A percentile compares a stretch with the other conserved stretches of the same genome.
Conservation (phyloP, 2,113 vertebrate genomes). For the Ranitomeya variabilis region DNA sequence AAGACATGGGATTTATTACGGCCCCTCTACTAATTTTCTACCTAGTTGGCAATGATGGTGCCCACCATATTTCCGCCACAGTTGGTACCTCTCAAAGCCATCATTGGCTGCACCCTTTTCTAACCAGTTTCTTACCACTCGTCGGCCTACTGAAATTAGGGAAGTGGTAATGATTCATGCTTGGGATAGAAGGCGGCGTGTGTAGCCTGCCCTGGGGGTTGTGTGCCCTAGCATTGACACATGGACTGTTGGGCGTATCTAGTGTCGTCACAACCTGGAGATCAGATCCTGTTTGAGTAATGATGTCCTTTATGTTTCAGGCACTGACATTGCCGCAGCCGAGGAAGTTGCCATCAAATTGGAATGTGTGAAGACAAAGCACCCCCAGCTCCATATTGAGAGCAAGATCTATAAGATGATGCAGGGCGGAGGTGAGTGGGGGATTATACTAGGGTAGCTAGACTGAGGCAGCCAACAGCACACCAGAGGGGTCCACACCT, state of each 20-base stretch:
- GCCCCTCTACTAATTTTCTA: no score
- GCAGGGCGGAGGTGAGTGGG: constrained; percentile 90
- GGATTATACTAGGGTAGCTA: no score
- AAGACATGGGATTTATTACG: no score
- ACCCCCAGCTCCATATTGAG: constrained; percentile 96
- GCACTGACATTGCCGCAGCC: constrained; percentile 92
- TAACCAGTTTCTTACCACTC: no score
- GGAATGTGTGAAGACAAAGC: constrained; percentile 98
- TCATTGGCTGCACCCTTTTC: no score
- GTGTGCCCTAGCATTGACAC: background rate
- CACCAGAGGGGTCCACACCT: no score
- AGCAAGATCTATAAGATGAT: constrained; percentile 99
- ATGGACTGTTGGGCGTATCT: background rate
- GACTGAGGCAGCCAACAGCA: no score
- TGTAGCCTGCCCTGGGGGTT: background rate
- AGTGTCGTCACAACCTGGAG: background rate
- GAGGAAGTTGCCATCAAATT: constrained; percentile 96
- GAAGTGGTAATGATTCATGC: background rate
- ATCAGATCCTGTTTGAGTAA: background rate
- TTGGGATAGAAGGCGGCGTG: background rate
- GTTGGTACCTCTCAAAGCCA: no score
- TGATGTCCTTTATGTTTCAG: constrained; percentile 67
- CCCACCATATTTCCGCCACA: no score
- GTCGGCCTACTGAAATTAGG: background rate
- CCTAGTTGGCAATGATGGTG: no score